Base-by-base conservation (phyloP, 2,888 invertebrate genomes). In the Pegoplata infirma region DNA sequence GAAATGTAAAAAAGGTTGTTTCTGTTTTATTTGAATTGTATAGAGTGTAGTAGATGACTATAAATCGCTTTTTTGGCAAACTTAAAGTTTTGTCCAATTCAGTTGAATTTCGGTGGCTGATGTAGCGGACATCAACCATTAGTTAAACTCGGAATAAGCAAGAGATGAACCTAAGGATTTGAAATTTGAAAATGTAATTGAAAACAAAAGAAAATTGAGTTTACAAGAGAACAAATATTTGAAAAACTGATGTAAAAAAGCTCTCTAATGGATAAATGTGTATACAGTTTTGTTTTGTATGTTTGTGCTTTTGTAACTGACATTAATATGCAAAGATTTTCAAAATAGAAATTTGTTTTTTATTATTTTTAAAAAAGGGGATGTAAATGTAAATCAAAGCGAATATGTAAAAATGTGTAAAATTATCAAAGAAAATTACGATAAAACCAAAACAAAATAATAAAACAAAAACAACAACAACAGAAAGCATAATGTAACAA, bases 61-160 rank as follows among this genome's bases (percentile, higher is more conserved):
- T 51, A 75, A 79, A 72, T 67, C 51, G 79, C 79, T 75, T 75
- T 79, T 79, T 79, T 79, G 79, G 75, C 79, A 79, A 79, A 79
- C 67, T 79, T 66, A 63, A 75, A 71, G 66, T 79, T 79, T 79
- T 67, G 71, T 71, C 79, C 79, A 79, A 79, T 14, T 79, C 79
- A 79, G 79, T 79, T 79, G 79, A 75, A 79, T 75, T 75, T 79
- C 28, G 71, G 75, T 79, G 75, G 79, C 79, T 79, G 79, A 49
- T 75, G 75, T 71, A 66, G 69, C 61, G 69, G 74, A 68, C 77
- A 69, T 69, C 40, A 44, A 59, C 25, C 53, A 23, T 66, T 59
- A 59, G 53, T 59, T 61, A 75, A 64, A 69, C 46, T 63, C 75
- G 79, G 71, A 56, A 68, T 28, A 63, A 56, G 40, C 8, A 49